Evolutionary conservation across 2,888 invertebrate species (phyloP), one percentile per base, ranked within the genome.

Genomic region (Gasteruption jaculator): DNA sequence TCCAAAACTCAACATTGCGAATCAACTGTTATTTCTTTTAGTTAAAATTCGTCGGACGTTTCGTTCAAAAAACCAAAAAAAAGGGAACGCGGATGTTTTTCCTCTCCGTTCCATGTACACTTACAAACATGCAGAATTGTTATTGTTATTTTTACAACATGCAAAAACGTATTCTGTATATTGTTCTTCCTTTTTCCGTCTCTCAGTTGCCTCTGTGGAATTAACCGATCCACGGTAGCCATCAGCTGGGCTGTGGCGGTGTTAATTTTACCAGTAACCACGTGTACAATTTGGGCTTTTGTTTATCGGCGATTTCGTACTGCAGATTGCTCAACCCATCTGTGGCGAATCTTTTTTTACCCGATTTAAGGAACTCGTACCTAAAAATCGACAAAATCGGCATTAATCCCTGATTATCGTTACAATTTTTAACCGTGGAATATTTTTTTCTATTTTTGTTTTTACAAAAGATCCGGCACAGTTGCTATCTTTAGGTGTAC

Each of bases 291-390:
- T 84, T 81, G 51, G 81, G 80, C 45, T 82, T 78, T 49, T 81
- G 78, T 33, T 82, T 76, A 52, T 82, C 78, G 41, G 83, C 74
- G 39, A 86, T 63, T 56, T 82, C 80, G 73, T 94, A 94, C 54
- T 85, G 80, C 33, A 93, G 79, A 56, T 84, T 91, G 60, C 85
- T 90, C 36, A 94, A 75, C 5, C 95, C 95, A 64, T 95, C 94
- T 50, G 83, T 83, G 51, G 83, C 81, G 71, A 85, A 91, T 57
- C 86, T 81, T 64, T 86, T 86, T 52, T 84, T 85, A 11, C 92
- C 92, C 53, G 85, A 85, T 47, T 86, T 86, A 37, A 95, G 75
- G 53, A 88, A 80, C 66, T 92, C 88, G 62, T 86, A 90, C 63
- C 93, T 92, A 74, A 46, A 41, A 20, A 37, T 48, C 37, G 40